Base-by-base conservation (phyloP, 2,113 vertebrate genomes). In the Ariopsis seemanni region DNA sequence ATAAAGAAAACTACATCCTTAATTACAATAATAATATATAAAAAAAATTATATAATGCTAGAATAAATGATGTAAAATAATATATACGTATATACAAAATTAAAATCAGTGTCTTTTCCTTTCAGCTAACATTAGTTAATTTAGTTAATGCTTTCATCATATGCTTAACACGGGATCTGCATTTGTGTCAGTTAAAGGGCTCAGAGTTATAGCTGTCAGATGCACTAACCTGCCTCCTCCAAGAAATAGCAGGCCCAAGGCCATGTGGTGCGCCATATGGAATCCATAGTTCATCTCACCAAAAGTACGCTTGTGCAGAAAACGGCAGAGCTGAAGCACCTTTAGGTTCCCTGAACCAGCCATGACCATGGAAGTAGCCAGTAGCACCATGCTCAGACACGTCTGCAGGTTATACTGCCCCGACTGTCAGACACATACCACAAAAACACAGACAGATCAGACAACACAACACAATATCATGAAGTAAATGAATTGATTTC, bases 231-330 rank as follows among this genome's bases (percentile, higher is more conserved):
- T 97, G 92, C 98, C 98, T 87, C 98, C 97, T 89, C 98, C 98
- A 85, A 99, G 91, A 92, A 99, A 99, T 0, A 99, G 97, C 71
- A 99, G 95, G 1, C 98, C 98, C 89, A 99, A 92, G 7, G 97
- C 97, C 98, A 99, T 99, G 93, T 99, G 98, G 89, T 99, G 97
- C 84, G 98, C 97, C 95, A 99, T 96, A 93, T 99, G 98, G 91
- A 99, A 99, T 62, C 98, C 98, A 0, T 99, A 99, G 93, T 99
- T 99, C 98, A 99, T 99, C 91, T 99, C 98, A 1, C 97, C 97
- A 0, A 97, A 97, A 0, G 97, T 99, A 87, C 98, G 96, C 93
- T 98, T 98, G 94, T 99, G 98, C 93, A 99, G 94, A 90, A 97
- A 99, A 48, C 98, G 97, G 89, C 98, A 99, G 4, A 99, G 96